Evolutionary conservation across 2,113 vertebrate species (phyloP).

Genomic region (Cercocebus atys): DNA sequence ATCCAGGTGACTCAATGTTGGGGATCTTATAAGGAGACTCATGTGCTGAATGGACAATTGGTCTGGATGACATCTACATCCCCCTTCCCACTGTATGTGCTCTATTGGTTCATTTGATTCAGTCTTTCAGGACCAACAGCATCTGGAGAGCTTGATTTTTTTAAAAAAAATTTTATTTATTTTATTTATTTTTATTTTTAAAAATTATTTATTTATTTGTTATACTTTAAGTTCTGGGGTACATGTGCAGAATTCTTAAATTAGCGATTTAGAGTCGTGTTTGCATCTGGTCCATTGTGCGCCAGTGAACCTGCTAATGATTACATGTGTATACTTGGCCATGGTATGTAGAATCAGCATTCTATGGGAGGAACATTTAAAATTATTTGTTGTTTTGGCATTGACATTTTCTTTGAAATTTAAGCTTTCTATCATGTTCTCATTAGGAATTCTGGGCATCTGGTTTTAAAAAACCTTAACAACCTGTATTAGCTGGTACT

Average conservation of each 20-base stretch:
- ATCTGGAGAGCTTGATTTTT: background rate
- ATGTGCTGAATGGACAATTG: background rate
- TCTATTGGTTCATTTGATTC: background rate
- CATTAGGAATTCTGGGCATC: conserved; percentile 43
- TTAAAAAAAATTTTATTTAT: no score
- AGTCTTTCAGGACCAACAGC: background rate
- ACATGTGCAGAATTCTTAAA: background rate
- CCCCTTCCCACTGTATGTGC: background rate
- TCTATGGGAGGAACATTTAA: conserved; percentile 14
- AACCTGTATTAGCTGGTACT: conserved; percentile 1
- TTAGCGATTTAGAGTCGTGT: background rate
- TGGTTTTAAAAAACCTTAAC: background rate
- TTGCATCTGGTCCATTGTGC: background rate
- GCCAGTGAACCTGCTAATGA: background rate
- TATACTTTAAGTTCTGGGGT: no score
- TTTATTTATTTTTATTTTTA: no score
- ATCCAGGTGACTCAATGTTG: background rate
- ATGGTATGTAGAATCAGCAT: background rate
- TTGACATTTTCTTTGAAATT: conserved; percentile 63
- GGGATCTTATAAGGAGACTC: background rate
- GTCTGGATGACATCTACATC: background rate
- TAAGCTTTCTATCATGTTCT: conserved; percentile 47
- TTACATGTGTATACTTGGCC: background rate
- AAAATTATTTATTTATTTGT: no score
- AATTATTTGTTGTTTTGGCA: conserved; percentile 34